Conservation (phyloP, 2,113 vertebrate genomes). For the Clarias magur region DNA sequence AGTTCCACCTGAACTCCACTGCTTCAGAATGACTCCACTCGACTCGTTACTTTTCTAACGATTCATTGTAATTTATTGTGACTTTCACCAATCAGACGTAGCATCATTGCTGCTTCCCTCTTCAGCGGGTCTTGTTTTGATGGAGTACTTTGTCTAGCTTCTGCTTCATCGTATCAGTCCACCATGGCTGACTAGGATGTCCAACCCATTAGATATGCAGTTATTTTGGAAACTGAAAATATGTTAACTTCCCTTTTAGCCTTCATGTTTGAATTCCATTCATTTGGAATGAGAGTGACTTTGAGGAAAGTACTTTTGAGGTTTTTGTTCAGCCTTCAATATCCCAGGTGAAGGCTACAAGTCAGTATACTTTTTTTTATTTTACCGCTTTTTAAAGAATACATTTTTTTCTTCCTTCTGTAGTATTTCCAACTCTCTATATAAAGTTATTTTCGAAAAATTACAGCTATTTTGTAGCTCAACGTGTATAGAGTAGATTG, state of each 20-base stretch:
- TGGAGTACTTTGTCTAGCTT: neutral
- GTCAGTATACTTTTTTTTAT: neutral
- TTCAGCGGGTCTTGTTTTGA: neutral
- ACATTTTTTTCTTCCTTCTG: neutral
- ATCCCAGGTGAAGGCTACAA: neutral
- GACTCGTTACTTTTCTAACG: no score
- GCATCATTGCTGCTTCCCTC: neutral
- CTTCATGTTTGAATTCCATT: neutral
- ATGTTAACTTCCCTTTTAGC: neutral
- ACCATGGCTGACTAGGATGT: neutral
- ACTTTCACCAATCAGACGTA: neutral
- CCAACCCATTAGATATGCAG: neutral
- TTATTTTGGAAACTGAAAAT: neutral
- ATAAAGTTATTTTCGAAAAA: slow-evolving; percentile 3
- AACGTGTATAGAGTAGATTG: neutral
- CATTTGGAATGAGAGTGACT: neutral
- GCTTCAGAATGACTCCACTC: neutral
- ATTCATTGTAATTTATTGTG: no score
- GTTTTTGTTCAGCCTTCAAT: neutral
- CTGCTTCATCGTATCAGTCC: neutral
- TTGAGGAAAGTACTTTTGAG: neutral
- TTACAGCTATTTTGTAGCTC: neutral
- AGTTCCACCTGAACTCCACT: neutral
- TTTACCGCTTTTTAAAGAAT: no score
- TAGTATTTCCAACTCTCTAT: neutral